phyloP scores from a whole-genome alignment of 2,113 vertebrate genomes.

The Rhipidura dahli region DNA sequence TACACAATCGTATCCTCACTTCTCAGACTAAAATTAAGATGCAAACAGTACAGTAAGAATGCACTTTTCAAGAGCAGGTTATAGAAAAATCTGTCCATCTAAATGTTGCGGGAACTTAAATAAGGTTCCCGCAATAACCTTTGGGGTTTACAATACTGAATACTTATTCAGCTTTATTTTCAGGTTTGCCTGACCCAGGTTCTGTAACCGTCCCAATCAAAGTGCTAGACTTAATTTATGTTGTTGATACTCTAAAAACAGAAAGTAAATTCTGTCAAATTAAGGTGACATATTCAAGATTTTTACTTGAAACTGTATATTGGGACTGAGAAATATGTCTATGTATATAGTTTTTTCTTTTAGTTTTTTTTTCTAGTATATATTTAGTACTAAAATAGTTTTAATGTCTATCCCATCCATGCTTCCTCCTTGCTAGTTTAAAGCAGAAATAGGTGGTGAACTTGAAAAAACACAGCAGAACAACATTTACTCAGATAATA shows the following conservation, averaged over 20 bases:
- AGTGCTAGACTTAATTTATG: not conserved
- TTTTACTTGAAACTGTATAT: not conserved
- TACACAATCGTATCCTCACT: not conserved
- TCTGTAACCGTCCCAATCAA: not conserved
- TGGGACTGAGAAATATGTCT: not conserved
- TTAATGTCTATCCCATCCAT: not conserved
- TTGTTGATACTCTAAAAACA: not conserved
- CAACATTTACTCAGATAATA: not conserved
- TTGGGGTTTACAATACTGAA: not conserved
- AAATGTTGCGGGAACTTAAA: not conserved
- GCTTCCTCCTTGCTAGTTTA: not conserved
- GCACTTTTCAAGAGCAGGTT: not conserved
- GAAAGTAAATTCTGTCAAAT: not conserved
- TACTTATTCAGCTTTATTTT: not conserved
- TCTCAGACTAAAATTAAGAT: not conserved
- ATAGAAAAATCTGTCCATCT: not conserved
- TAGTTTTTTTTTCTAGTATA: not conserved
- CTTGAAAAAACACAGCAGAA: not conserved
- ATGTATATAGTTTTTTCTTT: not conserved
- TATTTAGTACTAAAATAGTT: not conserved
- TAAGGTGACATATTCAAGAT: not conserved
- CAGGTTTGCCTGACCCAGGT: not conserved
- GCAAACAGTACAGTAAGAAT: not conserved
- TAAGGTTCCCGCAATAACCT: not conserved
- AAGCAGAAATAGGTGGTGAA: not conserved